Evolutionary conservation across 2,888 invertebrate species (phyloP).

Genomic region (Brachyptera risi): DNA sequence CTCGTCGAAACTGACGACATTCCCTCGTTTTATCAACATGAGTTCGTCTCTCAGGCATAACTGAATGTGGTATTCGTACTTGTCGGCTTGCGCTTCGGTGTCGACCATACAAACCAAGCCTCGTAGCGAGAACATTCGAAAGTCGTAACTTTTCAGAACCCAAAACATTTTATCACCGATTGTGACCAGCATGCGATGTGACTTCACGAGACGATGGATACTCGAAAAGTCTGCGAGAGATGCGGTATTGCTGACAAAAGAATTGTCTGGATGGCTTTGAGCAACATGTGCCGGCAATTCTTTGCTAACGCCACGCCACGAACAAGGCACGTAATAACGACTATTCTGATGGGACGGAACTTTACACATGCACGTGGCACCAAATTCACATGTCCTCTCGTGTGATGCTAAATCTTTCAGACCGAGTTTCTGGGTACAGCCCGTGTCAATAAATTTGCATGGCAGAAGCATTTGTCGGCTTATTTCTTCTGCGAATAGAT

Average conservation of each 20-base stretch:
- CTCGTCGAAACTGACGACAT: neutral
- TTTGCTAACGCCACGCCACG: neutral
- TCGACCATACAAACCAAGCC: neutral
- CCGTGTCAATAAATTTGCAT: neutral
- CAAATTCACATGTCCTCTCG: neutral
- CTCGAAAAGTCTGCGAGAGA: too few species aligned
- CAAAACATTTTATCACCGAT: neutral
- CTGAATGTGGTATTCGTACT: too few species aligned
- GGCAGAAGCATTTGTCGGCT: neutral
- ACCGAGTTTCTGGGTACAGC: neutral
- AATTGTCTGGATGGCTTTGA: neutral
- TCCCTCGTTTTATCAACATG: neutral
- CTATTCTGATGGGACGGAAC: neutral
- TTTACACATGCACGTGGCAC: neutral
- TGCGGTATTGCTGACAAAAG: neutral
- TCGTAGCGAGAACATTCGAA: neutral
- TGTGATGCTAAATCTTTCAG: neutral
- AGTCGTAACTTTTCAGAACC: neutral
- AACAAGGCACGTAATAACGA: neutral
- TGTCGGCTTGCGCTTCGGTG: neutral
- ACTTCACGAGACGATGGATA: neutral
- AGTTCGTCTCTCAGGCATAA: neutral
- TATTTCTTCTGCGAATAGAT: slow-evolving; percentile 39
- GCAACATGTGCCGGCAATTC: neutral
- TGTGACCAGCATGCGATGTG: neutral